Evolutionary conservation across 2,113 vertebrate species (phyloP).

Genomic region (Phrynocephalus versicolor): DNA sequence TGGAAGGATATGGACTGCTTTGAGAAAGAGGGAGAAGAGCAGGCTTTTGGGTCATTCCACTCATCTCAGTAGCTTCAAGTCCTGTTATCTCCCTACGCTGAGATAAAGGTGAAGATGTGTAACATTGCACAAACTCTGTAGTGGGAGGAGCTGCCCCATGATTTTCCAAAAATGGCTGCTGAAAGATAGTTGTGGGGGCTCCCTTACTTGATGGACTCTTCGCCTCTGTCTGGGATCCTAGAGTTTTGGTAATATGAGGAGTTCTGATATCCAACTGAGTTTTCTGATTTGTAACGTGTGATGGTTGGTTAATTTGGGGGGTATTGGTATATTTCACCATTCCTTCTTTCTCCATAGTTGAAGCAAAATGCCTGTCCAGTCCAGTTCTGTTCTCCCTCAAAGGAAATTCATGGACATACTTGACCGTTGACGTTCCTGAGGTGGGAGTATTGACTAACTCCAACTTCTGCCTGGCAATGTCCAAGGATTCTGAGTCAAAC

Average conservation of each 20-base stretch:
- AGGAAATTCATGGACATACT: fast-evolving
- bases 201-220: neutral
- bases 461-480: neutral
- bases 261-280: neutral
- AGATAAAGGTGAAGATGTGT: neutral
- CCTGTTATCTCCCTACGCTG: neutral
- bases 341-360: neutral
- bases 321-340: fast-evolving
- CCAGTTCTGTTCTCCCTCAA: neutral
- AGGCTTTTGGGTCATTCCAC: neutral
- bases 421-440: fast-evolving
- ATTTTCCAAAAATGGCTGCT: neutral
- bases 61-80: fast-evolving
- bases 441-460: fast-evolving
- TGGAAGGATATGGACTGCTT: fast-evolving
- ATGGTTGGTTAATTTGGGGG: fast-evolving
- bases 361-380: fast-evolving
- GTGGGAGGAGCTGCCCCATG: fast-evolving
- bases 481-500: neutral
- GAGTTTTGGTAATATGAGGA: neutral
- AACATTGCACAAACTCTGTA: fast-evolving
- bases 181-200: fast-evolving
- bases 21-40: neutral
- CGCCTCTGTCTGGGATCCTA: no score
- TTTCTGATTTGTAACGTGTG: fast-evolving